phyloP scores from a whole-genome alignment of 2,797 vertebrate species.

The Peromyscus aztecus region DNA sequence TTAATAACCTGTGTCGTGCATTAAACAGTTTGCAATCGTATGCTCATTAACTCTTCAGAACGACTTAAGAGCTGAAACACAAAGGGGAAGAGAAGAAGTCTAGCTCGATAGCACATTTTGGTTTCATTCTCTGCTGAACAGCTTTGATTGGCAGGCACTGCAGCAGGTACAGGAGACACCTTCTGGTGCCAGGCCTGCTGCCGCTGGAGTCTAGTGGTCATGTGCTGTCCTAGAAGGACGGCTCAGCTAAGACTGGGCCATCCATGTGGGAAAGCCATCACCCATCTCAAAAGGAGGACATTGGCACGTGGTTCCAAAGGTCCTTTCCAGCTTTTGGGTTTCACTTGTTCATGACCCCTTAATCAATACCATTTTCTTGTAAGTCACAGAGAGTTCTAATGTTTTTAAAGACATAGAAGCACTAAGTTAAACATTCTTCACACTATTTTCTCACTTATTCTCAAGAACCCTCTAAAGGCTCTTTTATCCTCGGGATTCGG shows the following conservation, averaged over 20 bases:
- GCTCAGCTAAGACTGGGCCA: not conserved
- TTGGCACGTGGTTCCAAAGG: not conserved
- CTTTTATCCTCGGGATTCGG: not conserved
- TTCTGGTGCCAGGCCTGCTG: not conserved
- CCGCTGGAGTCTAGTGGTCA: not conserved
- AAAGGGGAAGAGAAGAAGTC: not conserved
- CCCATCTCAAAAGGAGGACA: not conserved
- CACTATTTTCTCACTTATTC: not conserved
- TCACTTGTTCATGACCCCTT: slow-evolving; percentile 4
- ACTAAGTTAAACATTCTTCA: not conserved
- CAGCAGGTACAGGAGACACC: not conserved
- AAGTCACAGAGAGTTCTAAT: not conserved
- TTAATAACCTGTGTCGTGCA: not conserved
- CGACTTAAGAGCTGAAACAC: not conserved
- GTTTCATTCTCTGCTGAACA: not conserved
- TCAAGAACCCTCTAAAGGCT: not conserved
- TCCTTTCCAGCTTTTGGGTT: not conserved
- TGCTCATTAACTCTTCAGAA: not conserved
- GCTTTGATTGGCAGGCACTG: slow-evolving; percentile 1
- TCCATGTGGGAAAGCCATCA: not conserved
- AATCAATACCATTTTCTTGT: slow-evolving; percentile 40
- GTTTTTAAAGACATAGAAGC: not conserved
- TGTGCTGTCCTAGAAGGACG: not conserved
- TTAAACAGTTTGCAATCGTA: slow-evolving; percentile 39
- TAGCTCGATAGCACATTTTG: not conserved